Base-by-base conservation (phyloP, 2,113 vertebrate species). In the Hippocampus mohnikei region DNA sequence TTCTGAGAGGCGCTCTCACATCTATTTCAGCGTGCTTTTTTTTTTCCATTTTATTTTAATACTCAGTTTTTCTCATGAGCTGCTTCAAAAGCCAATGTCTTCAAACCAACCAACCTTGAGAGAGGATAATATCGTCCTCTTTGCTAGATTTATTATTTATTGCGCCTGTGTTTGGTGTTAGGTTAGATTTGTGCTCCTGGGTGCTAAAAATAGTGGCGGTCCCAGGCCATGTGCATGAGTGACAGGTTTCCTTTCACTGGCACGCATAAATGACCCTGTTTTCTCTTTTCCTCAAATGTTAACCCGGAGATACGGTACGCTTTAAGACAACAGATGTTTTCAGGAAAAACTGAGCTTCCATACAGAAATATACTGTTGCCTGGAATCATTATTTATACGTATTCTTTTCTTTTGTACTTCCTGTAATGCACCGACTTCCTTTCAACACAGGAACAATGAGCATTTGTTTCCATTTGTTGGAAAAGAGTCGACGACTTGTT, bases 381-480 rank as follows among this genome's bases (percentile, higher is more conserved):
- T 76, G 56, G 75, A 84, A 84, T 83, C 69, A 80, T 80, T 83
- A 78, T 67, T 56, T 75, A 68, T 50, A 4, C 1, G 1, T n/a
- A 68, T 84, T 84, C 71, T 76, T 74, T 78, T 82, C 78, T 69
- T 59, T 66, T 27, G 23, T 15, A 67, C 42, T 67, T 74, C 37
- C 46, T 58, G 33, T 68, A 42, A 37, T 27, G 21, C 27, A 66
- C 37, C 23, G 68, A 61, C 48, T 72, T 50, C 69, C 58, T 83
- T 75, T 80, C 83, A 74, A 81, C 37, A 48, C 73, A 76, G 72
- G 80, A 87, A 88, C 82, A 85, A 89, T 82, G 73, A 82, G 80
- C 89, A 88, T 91, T 87, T 92, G 91, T 90, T 92, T 91, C 84
- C 88, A 90, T 89, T 92, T 91, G 73, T 71, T 37, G 73, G 73